Evolutionary conservation across 92 coral and sea anemone species (phyloP).

Genomic region (Bergia sp.): DNA sequence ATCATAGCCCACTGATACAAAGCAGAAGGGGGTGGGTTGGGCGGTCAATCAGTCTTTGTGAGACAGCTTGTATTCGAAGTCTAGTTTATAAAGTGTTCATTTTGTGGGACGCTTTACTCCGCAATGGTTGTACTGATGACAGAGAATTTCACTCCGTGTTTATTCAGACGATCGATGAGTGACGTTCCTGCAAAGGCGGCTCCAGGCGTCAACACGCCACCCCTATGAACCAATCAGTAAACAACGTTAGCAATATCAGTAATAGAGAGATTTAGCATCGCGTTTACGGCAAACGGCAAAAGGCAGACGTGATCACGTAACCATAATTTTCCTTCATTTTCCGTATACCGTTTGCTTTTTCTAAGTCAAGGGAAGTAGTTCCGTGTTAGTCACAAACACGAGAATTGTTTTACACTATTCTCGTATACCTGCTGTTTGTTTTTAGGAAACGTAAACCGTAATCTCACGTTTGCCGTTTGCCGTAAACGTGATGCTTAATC

Average conservation of each 20-base stretch:
- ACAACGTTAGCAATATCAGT: not conserved
- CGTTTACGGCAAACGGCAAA: too few species aligned
- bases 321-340: too few species aligned
- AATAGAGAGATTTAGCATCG: too few species aligned
- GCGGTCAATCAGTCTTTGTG: not conserved
- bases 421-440: too few species aligned
- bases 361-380: too few species aligned
- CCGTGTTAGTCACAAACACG: too few species aligned
- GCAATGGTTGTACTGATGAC: slow-evolving; percentile 73
- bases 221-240: slow-evolving; percentile 62
- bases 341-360: too few species aligned
- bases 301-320: too few species aligned
- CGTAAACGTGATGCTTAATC: too few species aligned
- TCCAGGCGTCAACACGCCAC: slow-evolving; percentile 96
- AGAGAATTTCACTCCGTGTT: slow-evolving; percentile 82
- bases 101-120: slow-evolving; percentile 40
- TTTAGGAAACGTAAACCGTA: too few species aligned
- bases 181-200: slow-evolving; percentile 93
- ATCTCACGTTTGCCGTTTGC: too few species aligned
- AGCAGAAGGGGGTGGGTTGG: not conserved
- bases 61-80: not conserved
- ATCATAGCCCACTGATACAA: not conserved
- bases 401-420: too few species aligned
- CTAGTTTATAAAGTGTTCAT: not conserved
- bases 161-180: slow-evolving; percentile 86